These are phyloP conservation scores for Eutolmus rufibarbis DNA, from an alignment of 2,888 invertebrate species.

Conservation along the genomic window DNA sequence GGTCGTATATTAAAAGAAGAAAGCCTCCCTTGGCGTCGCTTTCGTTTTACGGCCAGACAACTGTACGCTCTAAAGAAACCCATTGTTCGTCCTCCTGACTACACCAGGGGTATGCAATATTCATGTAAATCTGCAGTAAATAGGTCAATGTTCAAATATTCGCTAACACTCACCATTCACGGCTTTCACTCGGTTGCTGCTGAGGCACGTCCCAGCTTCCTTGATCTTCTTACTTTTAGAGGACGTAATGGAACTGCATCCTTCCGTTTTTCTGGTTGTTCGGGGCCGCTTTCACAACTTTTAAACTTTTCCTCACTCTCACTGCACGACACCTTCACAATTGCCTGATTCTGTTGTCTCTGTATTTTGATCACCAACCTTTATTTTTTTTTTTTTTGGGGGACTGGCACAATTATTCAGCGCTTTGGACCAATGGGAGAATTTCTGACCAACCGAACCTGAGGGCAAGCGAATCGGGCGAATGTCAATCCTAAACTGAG, in stretches of 20 bases:
- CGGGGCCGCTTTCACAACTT: not conserved
- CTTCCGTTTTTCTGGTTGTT: not conserved
- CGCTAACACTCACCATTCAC: not conserved
- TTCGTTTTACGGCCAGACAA: conserved; percentile 8
- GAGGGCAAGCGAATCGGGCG: not conserved
- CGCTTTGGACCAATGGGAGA: not conserved
- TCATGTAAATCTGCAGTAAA: not conserved
- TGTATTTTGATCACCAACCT: not conserved
- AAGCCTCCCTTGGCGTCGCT: not conserved
- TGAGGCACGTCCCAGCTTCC: conserved; percentile 1
- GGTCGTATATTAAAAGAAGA: conserved; percentile 13
- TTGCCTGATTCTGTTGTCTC: not conserved
- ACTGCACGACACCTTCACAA: not conserved
- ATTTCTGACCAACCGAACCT: not conserved
- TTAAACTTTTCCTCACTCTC: not conserved
- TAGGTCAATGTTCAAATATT: conserved; percentile 16
- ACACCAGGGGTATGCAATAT: not conserved
- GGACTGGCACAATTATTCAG: not conserved
- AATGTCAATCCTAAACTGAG: conserved; percentile 23
- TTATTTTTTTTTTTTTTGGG: not conserved
- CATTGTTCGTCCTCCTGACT: not conserved
- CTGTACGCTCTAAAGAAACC: not conserved
- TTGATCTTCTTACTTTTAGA: not conserved
- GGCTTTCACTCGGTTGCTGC: not conserved
- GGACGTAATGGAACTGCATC: not conserved